Base-by-base conservation (phyloP, 2,797 vertebrate genomes). In the Parauchenoglanis ngamensis region DNA sequence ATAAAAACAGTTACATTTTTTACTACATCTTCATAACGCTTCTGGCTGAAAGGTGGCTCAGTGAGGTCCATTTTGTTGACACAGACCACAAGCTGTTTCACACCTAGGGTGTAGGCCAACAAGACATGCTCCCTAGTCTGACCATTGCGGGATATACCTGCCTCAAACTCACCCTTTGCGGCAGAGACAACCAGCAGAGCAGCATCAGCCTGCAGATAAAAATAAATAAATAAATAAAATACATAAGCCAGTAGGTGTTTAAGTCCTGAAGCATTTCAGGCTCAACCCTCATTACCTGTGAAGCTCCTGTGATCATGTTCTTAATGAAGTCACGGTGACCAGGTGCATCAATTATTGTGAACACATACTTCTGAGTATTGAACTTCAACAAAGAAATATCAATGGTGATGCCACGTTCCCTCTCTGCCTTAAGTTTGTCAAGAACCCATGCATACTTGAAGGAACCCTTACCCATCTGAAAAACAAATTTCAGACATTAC, bases 221-320 rank as follows among this genome's bases (percentile, higher is more conserved):
- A 35, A 35, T 35, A 35, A 31, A 31, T 31, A 31, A 31, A 31
- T 31, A 31, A 35, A 35, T 35, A 35, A 35, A 2, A 35, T 35
- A 35, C 35, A 35, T 35, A 35, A 35, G 35, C 35, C 35, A 35
- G 35, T 35, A 35, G 35, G 35, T 35, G 13, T 57, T 10, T 79
- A 4, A 17, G 40, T 25, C 8, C 19, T 40, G 21, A 40, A 59
- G 12, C 28, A 23, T 40, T 40, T 0, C 11, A 35, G 35, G 35
- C 35, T 35, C 35, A 35, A 35, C 35, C 1, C 35, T 19, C 0
- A 23, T 28, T 88, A 96, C 96, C 95, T 96, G 96, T 0, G 96
- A 96, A 0, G 96, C 96, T n/a, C 96, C 96, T 0, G 96, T 97
- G 46, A 97, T 96, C 96, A 97, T 96, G 91, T 97, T 97, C 59